These are phyloP conservation scores for Aptenodytes forsteri DNA, from an alignment of 2,113 vertebrate species.

Conservation along the genomic window DNA sequence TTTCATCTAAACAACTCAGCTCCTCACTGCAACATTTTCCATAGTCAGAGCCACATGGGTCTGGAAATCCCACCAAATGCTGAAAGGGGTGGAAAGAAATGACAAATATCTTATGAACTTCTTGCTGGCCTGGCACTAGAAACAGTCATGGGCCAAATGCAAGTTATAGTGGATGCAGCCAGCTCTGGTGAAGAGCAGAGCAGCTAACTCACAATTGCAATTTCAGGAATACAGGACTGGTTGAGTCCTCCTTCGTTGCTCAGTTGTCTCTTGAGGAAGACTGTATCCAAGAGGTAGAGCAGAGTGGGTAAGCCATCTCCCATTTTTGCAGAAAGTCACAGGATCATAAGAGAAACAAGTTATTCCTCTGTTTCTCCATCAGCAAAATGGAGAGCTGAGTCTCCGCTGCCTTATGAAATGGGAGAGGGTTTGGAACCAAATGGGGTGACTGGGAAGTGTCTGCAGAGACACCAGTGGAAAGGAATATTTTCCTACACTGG, in stretches of 20 bases:
- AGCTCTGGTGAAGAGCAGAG: not conserved
- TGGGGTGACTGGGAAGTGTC: not conserved
- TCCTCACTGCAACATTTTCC: conserved; percentile 35
- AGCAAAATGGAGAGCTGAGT: not conserved
- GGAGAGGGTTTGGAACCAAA: not conserved
- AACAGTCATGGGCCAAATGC: not conserved
- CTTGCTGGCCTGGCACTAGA: not conserved
- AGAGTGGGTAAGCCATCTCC: not conserved
- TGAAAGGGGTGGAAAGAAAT: not conserved
- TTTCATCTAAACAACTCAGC: conserved; percentile 14
- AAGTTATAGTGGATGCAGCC: not conserved
- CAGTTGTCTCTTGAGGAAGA: not conserved
- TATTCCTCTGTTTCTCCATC: not conserved
- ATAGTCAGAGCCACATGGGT: not conserved
- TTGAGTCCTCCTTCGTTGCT: not conserved
- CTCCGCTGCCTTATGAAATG: not conserved
- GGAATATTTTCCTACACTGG: not conserved
- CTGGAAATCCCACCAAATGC: not conserved
- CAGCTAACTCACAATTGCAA: not conserved
- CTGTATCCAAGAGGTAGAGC: not conserved
- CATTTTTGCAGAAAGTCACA: not conserved
- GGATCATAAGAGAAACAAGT: not conserved
- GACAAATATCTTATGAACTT: not conserved
- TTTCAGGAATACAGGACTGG: not conserved
- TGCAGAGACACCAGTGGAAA: not conserved